Evolutionary conservation across 2,888 invertebrate genomes (phyloP).

Genomic region (Hemistola chrysoprasaria): DNA sequence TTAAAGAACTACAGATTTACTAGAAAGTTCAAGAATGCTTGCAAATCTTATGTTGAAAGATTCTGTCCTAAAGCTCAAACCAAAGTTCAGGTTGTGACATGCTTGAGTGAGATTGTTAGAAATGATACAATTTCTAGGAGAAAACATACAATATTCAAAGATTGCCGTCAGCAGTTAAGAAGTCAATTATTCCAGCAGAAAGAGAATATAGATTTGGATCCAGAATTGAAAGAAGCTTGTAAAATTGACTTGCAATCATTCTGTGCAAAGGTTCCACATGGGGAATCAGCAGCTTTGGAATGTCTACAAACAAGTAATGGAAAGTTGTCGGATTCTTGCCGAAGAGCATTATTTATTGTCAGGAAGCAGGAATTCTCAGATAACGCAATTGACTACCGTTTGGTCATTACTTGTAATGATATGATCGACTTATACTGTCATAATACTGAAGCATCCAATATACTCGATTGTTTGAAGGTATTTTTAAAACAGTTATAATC

Average conservation of each 20-base stretch:
- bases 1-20: constrained; percentile 97
- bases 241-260: constrained; percentile 87
- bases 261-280: constrained; percentile 86
- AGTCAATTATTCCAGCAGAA: constrained; percentile 96
- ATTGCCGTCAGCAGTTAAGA: constrained; percentile 94
- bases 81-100: constrained; percentile 90
- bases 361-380: constrained; percentile 93
- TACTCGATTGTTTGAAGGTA: constrained; percentile 91
- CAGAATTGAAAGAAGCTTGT: constrained; percentile 91
- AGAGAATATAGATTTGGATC: constrained; percentile 94
- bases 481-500: too few species aligned
- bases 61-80: constrained; percentile 87
- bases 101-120: constrained; percentile 94
- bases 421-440: constrained; percentile 94
- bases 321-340: constrained; percentile 86
- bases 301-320: constrained; percentile 87
- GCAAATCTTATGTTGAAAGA: constrained; percentile 89
- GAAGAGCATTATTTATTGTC: constrained; percentile 91
- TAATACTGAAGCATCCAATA: constrained; percentile 85
- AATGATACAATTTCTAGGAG: constrained; percentile 91
- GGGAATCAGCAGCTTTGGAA: constrained; percentile 89
- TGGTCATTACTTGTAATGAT: constrained; percentile 91
- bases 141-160: constrained; percentile 91
- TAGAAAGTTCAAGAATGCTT: constrained; percentile 96
- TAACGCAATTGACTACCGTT: constrained; percentile 92